Evolutionary conservation across 2,888 invertebrate species (phyloP), one percentile per base, ranked within the genome.

Genomic region (Trachelus tabidus): DNA sequence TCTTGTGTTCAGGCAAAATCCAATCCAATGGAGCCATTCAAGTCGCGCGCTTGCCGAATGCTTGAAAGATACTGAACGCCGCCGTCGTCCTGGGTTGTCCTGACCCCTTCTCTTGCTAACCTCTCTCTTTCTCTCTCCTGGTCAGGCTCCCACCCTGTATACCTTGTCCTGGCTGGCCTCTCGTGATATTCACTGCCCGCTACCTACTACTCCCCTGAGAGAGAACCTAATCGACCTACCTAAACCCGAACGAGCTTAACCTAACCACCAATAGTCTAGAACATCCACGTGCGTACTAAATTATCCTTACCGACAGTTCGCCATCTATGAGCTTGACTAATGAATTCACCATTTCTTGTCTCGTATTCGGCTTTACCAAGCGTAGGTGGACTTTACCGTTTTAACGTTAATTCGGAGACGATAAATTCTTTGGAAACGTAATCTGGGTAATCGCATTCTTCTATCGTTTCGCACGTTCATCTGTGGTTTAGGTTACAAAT

Each of bases 1-100:
- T 23, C 6, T 23, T 23, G 23, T 56, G 1, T 56, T 56, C 56
- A 23, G 9, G 9, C 9, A 56, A 56, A 23, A 23, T 23, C 56
- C 23, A 23, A 56, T 56, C 56, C 56, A 2, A 40, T 40, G 15
- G 56, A 56, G 56, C 23, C 56, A 56, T 56, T 56, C 56, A 56
- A 56, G 56, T 56, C 23, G 23, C 56, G 56, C 56, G 9, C 56
- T 56, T 56, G 56, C 56, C 56, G 56, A 56, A 56, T 56, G 56
- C 56, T 9, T 23, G 56, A 56, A 56, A 56, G 23, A 56, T 56
- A 56, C 56, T 68, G 77, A 37, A 76, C 68, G 34, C 56, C 68
- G 40, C 75, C 79, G 69, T 77, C 77, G 40, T 75, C 69, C 79
- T 71, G 15, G 71, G 68, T 75, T 11, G 68, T 34, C 31, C 33